Conservation (phyloP, 2,888 invertebrate species). For the Netelia inedita region DNA sequence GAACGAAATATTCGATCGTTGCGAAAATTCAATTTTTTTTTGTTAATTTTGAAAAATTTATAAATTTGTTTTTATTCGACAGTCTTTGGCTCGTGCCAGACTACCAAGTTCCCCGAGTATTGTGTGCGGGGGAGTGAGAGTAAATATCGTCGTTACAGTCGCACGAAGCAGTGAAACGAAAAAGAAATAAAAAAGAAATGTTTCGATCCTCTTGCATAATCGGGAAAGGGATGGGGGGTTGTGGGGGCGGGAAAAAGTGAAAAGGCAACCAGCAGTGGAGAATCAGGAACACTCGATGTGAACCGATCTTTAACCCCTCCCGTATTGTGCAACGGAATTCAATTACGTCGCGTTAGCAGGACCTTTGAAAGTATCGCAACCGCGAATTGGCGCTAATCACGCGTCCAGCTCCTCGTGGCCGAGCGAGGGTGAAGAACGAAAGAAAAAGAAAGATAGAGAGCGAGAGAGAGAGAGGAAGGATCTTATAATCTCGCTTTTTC, state of each 20-base stretch:
- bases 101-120: too few species aligned
- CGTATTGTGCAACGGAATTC: conserved; percentile 69
- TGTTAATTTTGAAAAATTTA: too few species aligned
- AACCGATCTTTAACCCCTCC: conserved; percentile 65
- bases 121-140: too few species aligned
- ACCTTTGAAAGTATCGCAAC: conserved; percentile 68
- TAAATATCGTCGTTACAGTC: too few species aligned
- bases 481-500: background rate
- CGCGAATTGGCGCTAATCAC: conserved; percentile 53
- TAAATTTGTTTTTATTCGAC: too few species aligned
- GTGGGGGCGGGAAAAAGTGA: conserved; percentile 21
- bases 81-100: too few species aligned
- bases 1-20: too few species aligned
- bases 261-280: conserved; percentile 33
- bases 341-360: conserved; percentile 68
- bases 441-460: background rate
- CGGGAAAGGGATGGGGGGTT: conserved; percentile 1
- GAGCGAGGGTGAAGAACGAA: conserved; percentile 9
- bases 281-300: conserved; percentile 53
- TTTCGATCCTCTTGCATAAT: conserved; percentile 55
- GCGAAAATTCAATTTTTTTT: too few species aligned
- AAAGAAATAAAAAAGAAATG: too few species aligned
- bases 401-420: conserved; percentile 6
- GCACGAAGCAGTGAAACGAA: too few species aligned
- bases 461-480: background rate